Base-by-base conservation (phyloP, 2,113 vertebrate genomes). In the Thunnus thynnus region DNA sequence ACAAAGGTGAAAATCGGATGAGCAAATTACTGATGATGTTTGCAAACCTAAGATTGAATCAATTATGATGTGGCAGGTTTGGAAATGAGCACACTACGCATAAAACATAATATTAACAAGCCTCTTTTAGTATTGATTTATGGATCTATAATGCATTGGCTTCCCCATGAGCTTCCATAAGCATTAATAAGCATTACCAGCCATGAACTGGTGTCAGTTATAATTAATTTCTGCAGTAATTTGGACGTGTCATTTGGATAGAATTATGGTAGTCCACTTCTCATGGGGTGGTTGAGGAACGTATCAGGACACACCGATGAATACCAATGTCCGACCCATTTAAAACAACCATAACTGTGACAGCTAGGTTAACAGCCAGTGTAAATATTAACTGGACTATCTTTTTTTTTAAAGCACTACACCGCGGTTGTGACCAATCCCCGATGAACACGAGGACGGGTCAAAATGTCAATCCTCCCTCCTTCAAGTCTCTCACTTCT, bases 171-270 rank as follows among this genome's bases (percentile, higher is more conserved):
- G 69, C 66, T 30, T 55, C 62, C n/a, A 17, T 50, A 13, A 60
- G 65, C 18, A 2, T 65, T 86, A 81, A 83, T 86, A 58, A 79
- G 86, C 61, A 72, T 83, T 72, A 62, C 36, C 44, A 61, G 54
- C 20, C 74, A 25, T 57, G 62, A 84, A 52, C 58, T 54, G 80
- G 3, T 69, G 79, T 82, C 84, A 66, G 52, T 36, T 73, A 2
- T 65, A 63, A 91, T 85, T 87, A 84, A 82, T 70, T 69, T 63
- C 4, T 10, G 72, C 36, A n/a, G 56, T 63, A 18, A 76, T 75
- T 72, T 50, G 4, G 1, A 78, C 44, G 17, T 69, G 73, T 83
- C 36, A 56, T 56, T 72, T 30, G 46, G 47, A 79, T 44, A 69
- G 72, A 84, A 80, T 82, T 63, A 83, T 13, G 48, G 62, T 7